Conservation (phyloP, 2,888 invertebrate genomes). For the Elmis aenea region DNA sequence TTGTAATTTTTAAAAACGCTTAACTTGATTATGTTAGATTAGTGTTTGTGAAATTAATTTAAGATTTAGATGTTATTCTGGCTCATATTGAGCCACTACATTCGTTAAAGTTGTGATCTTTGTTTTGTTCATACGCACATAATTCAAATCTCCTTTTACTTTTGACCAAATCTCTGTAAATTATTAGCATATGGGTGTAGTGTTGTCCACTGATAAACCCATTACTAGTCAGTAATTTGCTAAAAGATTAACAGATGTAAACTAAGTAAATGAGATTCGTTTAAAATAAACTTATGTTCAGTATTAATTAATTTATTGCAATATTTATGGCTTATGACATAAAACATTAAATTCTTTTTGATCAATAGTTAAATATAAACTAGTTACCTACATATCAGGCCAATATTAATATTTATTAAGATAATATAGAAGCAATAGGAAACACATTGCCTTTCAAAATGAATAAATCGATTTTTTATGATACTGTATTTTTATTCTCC, state of each 20-base stretch:
- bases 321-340: constrained; percentile 13
- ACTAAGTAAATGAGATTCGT: constrained; percentile 5
- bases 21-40: constrained; percentile 19
- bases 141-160: constrained; percentile 28
- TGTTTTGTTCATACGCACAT: constrained; percentile 23
- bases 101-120: constrained; percentile 33
- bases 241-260: constrained; percentile 10
- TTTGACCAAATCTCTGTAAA: constrained; percentile 18
- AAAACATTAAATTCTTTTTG: too few species aligned
- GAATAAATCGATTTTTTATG: too few species aligned
- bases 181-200: too few species aligned
- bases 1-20: constrained; percentile 20
- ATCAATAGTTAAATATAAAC: too few species aligned
- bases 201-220: constrained; percentile 4
- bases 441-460: too few species aligned
- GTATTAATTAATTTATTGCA: constrained; percentile 22
- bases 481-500: too few species aligned
- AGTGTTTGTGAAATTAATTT: constrained; percentile 17
- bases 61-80: constrained; percentile 11
- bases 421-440: too few species aligned
- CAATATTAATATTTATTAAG: too few species aligned
- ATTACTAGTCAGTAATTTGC: constrained; percentile 14
- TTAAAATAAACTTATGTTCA: constrained; percentile 16
- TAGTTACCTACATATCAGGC: too few species aligned
- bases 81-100: constrained; percentile 30